Evolutionary conservation across 2,888 invertebrate species (phyloP), one percentile per base, ranked within the genome.

Genomic region (Lochmaea crataegi): DNA sequence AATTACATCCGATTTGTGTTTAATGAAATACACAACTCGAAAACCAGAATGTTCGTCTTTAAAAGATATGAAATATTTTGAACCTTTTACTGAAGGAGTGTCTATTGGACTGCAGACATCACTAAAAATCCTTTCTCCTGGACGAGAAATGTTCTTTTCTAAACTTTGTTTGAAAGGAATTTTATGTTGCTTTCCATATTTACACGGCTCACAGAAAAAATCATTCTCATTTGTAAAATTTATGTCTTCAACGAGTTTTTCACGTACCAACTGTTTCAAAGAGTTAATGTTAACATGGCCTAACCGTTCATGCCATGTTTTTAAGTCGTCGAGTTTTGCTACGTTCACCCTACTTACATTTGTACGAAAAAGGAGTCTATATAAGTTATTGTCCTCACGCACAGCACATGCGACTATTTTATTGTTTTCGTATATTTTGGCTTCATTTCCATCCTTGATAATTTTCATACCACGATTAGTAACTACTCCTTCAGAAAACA

Each of bases 71-170:
- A 77, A 72, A 51, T 78, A 78, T 18, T 51, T 71, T 45, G 73
- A 22, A 56, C 74, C 75, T 63, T 66, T 64, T 18, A 77, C 70
- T 14, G 74, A 76, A 16, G 68, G 38, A 53, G 51, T 57, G 11
- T 69, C 42, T 66, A 78, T 77, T 14, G 72, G 75, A 32, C 76
- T 74, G 70, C 75, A 75, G 12, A 78, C 45, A 61, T 78, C 76
- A 51, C 74, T 72, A 45, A 66, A 73, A 18, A 78, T 73, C 12
- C 61, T 32, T 7, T 53, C 53, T 16, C n/a, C 53, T 16, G 14
- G 10, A 12, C 1, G 5, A n/a, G 18, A 12, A 7, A 0, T n/a
- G 6, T 1, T 53, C n/a, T n/a, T 9, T 9, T 11, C 16, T 0
- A 16, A 7, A 16, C 16, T 53, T 7, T 16, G 10, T 16, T 16